These are phyloP conservation scores for Homarus gammarus DNA, from an alignment of 2,888 invertebrate genomes.

Conservation along the genomic window DNA sequence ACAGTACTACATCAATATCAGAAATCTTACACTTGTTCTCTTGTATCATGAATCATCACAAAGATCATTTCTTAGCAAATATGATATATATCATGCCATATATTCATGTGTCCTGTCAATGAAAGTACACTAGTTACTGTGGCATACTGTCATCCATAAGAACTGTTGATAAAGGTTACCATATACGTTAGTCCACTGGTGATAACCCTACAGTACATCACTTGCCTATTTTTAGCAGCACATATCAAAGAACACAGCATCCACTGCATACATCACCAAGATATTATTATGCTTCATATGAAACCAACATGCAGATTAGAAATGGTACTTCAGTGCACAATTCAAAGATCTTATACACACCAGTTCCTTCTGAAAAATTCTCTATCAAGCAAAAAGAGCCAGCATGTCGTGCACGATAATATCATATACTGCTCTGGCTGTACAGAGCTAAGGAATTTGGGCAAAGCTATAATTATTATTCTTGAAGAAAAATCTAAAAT, in stretches of 20 bases:
- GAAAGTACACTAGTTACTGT: background rate
- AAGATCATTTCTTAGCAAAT: background rate
- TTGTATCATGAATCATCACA: background rate
- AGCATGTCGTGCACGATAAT: background rate
- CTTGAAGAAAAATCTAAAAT: background rate
- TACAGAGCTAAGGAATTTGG: background rate
- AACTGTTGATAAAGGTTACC: background rate
- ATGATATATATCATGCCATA: background rate
- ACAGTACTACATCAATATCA: background rate
- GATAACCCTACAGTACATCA: too few relatives aligned
- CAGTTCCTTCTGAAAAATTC: background rate
- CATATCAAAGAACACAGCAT: slow-evolving; percentile 18
- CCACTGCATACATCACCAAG: background rate
- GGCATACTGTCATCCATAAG: too few relatives aligned
- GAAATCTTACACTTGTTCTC: background rate
- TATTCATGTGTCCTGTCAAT: background rate
- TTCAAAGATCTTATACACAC: background rate
- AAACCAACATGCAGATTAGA: background rate
- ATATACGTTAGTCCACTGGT: too few relatives aligned
- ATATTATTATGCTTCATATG: background rate
- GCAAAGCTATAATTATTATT: background rate
- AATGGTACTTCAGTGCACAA: background rate
- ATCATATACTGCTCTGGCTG: background rate
- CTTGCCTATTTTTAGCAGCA: background rate
- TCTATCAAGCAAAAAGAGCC: background rate